Evolutionary conservation across 2,113 vertebrate species (phyloP).

Genomic region (Pachypanchax playfairii): DNA sequence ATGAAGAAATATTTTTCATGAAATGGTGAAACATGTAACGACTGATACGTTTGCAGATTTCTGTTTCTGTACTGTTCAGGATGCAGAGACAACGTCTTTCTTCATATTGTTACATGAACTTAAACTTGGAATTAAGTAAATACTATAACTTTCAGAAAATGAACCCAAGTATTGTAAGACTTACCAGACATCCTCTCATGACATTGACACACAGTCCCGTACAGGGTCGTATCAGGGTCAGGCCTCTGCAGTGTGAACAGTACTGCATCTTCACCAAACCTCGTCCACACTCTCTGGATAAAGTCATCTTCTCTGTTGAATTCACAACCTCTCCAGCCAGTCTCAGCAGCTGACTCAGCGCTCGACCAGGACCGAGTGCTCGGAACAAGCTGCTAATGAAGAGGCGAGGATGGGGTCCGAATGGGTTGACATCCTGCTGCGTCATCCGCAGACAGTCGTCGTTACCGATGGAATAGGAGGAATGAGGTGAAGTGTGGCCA

Average conservation of each 20-base stretch:
- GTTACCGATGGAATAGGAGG: slow-evolving; percentile 53
- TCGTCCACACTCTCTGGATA: slow-evolving; percentile 83
- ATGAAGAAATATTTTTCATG: too few species aligned
- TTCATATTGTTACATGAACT: too few species aligned
- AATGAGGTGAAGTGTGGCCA: slow-evolving; percentile 56
- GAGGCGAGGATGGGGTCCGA: slow-evolving; percentile 83
- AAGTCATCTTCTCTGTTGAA: slow-evolving; percentile 77
- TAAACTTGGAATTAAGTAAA: too few species aligned
- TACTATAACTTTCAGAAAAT: too few species aligned
- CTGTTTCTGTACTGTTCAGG: too few species aligned
- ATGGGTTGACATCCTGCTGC: slow-evolving; percentile 86
- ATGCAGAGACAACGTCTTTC: too few species aligned
- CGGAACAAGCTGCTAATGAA: slow-evolving; percentile 79
- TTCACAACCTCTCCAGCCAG: slow-evolving; percentile 86
- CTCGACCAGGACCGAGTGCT: slow-evolving; percentile 81
- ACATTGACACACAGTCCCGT: slow-evolving; percentile 87
- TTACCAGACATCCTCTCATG: slow-evolving; percentile 90
- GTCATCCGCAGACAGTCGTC: slow-evolving; percentile 87
- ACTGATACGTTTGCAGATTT: too few species aligned
- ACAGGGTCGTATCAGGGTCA: slow-evolving; percentile 89
- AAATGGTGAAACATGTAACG: too few species aligned
- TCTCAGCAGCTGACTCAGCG: slow-evolving; percentile 81
- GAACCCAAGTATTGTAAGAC: slow-evolving; percentile 39
- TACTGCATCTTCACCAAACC: slow-evolving; percentile 90
- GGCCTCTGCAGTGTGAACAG: slow-evolving; percentile 89